Evolutionary conservation across 1,140 invertebrate species (phyloP).

Genomic region (Cydia pomonella): DNA sequence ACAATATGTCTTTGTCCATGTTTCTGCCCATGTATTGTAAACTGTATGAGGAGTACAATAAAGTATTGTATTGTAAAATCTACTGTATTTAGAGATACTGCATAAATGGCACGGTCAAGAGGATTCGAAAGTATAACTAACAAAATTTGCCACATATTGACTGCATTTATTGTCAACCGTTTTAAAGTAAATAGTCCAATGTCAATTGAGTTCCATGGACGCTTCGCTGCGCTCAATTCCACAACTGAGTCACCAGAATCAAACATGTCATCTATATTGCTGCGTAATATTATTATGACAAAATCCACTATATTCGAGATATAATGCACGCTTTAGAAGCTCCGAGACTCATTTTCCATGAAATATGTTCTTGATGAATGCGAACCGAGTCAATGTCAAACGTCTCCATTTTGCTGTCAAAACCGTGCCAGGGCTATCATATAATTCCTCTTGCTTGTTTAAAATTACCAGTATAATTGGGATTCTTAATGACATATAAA

Average conservation of each 20-base stretch:
- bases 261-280: neutral
- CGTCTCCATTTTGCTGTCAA: constrained; percentile 40
- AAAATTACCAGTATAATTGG: neutral
- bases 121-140: no score
- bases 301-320: neutral
- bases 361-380: constrained; percentile 39
- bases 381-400: constrained; percentile 38
- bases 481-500: neutral
- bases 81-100: no score
- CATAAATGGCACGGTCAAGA: no score
- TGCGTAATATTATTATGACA: constrained; percentile 2
- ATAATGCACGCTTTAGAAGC: constrained; percentile 16
- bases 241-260: neutral
- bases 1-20: no score
- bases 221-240: neutral
- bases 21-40: no score
- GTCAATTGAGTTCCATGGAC: neutral
- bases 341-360: constrained; percentile 36
- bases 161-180: neutral
- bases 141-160: no score
- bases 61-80: no score
- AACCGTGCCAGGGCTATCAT: constrained; percentile 35
- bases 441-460: neutral
- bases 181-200: neutral
- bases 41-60: no score